A percentile compares a stretch with the other conserved stretches of the same genome.
Evolutionary conservation across 2,888 invertebrate genomes (phyloP).

Genomic region (Drosophila kambysellisi): DNA sequence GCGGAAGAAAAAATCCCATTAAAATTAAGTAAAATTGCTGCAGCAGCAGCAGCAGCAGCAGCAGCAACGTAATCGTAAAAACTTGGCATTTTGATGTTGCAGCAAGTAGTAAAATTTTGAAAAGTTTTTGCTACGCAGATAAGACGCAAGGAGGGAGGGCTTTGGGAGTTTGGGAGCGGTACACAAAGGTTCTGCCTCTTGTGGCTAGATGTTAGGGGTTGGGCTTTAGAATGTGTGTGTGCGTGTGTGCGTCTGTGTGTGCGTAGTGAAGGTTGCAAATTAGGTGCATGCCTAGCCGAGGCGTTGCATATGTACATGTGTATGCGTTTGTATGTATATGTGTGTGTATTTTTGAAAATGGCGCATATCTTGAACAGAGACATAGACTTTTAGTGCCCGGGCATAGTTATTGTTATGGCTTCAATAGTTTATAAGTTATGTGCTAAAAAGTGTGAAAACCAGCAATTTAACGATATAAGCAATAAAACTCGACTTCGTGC

Average conservation of each 20-base stretch:
- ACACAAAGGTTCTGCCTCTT: conserved; percentile 68
- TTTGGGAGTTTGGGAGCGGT: conserved; percentile 32
- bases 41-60: conserved; percentile 54
- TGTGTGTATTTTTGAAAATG: conserved; percentile 52
- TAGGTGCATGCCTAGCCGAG: conserved; percentile 61
- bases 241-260: conserved; percentile 13
- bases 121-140: conserved; percentile 76
- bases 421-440: conserved; percentile 59
- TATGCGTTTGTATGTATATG: conserved; percentile 30
- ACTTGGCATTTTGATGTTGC: conserved; percentile 79
- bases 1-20: conserved; percentile 79
- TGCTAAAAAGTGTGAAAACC: conserved; percentile 58
- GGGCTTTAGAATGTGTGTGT: conserved; percentile 26
- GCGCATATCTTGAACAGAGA: conserved; percentile 49
- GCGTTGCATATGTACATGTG: conserved; percentile 31
- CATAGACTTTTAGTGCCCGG: conserved; percentile 61
- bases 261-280: conserved; percentile 67
- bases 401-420: conserved; percentile 61
- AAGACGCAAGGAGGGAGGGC: conserved; percentile 32
- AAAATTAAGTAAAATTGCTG: conserved; percentile 83
- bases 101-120: conserved; percentile 76
- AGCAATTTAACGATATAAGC: conserved; percentile 57
- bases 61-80: conserved; percentile 72
- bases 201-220: conserved; percentile 17
- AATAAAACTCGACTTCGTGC: conserved; percentile 40